These are phyloP conservation scores for Tichodroma muraria DNA, from an alignment of 2,113 vertebrate species.

Conservation along the genomic window DNA sequence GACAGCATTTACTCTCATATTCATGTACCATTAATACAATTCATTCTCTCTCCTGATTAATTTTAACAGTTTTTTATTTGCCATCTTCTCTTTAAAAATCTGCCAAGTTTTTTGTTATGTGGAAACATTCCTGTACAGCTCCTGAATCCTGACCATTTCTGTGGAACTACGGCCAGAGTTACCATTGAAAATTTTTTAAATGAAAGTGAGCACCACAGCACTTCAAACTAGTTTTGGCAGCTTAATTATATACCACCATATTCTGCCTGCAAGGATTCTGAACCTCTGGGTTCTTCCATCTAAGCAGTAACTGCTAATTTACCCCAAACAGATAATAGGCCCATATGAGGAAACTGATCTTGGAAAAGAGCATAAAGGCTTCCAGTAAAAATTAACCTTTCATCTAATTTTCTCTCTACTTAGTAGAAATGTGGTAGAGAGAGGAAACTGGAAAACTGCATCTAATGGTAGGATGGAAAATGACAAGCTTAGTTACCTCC, in stretches of 20 bases:
- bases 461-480: background rate
- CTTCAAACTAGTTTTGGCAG: background rate
- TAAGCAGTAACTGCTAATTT: background rate
- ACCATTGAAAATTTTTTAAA: background rate
- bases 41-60: background rate
- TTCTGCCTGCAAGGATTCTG: background rate
- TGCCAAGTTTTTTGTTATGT: background rate
- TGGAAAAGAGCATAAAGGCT: background rate
- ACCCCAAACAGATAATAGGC: background rate
- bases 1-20: background rate
- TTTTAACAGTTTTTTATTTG: background rate
- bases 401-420: background rate
- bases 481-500: background rate
- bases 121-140: background rate
- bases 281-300: background rate
- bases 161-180: background rate
- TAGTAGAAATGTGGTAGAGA: background rate
- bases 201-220: background rate
- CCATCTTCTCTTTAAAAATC: background rate
- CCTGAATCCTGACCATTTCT: background rate
- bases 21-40: background rate
- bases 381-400: background rate
- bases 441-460: constrained; percentile 20
- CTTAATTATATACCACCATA: background rate
- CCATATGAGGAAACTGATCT: background rate